Evolutionary conservation across 2,888 invertebrate species (phyloP), one percentile per base, ranked within the genome.

Genomic region (Protophormia terraenovae): DNA sequence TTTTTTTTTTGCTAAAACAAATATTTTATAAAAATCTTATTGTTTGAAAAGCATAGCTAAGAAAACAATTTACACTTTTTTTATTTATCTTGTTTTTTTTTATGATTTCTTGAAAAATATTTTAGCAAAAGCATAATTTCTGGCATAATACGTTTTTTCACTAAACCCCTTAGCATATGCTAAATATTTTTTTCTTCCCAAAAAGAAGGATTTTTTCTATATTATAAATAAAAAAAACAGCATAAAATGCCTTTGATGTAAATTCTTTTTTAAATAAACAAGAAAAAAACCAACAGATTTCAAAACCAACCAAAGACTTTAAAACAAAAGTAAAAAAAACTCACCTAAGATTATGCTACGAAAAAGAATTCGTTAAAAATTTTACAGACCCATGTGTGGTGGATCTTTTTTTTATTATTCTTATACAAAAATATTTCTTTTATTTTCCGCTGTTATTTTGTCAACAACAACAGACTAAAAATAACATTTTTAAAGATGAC

Each of bases 301-400:
- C 69, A 71, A 80, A 86, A 86, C 27, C 72, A 84, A 79, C 29
- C 67, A 14, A 73, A 83, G 80, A 77, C 66, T 60, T 84, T 84
- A 85, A 58, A 85, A 86, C 80, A 87, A 88, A 87, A 88, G 72
- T 86, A 88, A 87, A 87, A 27, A 38, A 38, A 82, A 29, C 50
- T 41, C 72, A 80, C 82, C 88, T 84, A 82, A 89, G 89, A 87
- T 87, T 88, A 88, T 89, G 88, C 88, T 86, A 83, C 83, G 67
- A 83, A 84, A 79, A 69, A 55, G 32, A 73, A 76, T 41, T 50
- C 35, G 64, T 60, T 67, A 60, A 64, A 76, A 75, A 35, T 19
- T 6, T n/a, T 14, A 76, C 66, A 71, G 75, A 78, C 72, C 32
- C 69, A 81, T 77, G 47, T 71, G 72, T 45, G 47, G 47, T 73